phyloP scores from a whole-genome alignment of 2,797 vertebrate species.

The Squalus acanthias region DNA sequence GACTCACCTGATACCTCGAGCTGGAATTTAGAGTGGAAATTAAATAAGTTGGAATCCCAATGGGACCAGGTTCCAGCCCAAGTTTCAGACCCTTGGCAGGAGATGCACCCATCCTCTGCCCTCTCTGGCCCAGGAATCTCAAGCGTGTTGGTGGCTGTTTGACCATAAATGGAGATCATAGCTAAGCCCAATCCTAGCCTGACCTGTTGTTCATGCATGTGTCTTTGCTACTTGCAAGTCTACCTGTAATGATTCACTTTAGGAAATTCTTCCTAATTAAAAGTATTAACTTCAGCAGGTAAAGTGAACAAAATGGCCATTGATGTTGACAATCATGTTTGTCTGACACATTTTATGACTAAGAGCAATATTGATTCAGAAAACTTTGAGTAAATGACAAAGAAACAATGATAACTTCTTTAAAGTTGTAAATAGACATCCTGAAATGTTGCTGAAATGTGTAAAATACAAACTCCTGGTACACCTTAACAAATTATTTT shows the following conservation, averaged over 20 bases:
- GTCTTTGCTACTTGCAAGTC: neutral
- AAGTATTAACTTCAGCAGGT: neutral
- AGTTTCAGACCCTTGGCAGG: neutral
- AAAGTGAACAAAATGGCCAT: neutral
- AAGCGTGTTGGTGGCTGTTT: neutral
- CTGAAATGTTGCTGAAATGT: neutral
- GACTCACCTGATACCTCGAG: neutral
- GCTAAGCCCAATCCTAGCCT: neutral
- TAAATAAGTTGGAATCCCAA: neutral
- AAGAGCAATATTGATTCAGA: neutral
- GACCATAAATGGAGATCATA: neutral
- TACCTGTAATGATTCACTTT: neutral
- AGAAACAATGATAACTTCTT: neutral
- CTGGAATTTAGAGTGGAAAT: neutral
- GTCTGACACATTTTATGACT: neutral
- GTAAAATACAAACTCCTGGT: neutral
- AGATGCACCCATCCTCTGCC: too few species aligned
- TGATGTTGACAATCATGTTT: neutral
- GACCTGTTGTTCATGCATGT: neutral
- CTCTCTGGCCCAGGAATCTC: neutral
- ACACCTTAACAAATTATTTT: neutral
- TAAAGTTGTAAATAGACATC: neutral
- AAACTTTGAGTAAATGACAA: neutral
- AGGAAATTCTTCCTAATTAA: neutral
- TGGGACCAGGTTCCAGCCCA: neutral